phyloP scores from a whole-genome alignment of 2,113 vertebrate species.

The Gopherus evgoodei region DNA sequence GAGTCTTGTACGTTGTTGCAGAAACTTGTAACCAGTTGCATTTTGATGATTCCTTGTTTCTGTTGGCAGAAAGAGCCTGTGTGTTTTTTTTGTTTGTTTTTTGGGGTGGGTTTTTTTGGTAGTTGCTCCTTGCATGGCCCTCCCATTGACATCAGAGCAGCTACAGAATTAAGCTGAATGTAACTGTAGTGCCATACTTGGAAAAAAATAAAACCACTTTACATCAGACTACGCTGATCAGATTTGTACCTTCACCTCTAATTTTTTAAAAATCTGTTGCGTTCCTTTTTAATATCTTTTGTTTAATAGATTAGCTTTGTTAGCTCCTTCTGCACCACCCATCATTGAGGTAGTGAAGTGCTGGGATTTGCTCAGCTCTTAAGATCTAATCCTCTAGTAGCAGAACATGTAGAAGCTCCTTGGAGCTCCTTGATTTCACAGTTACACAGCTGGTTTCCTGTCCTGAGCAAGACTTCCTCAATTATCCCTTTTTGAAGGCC shows the following conservation, averaged over 20 bases:
- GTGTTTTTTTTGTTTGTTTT: not conserved
- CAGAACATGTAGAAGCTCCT: not conserved
- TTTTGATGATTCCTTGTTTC: conserved; percentile 75
- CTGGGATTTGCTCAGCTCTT: not conserved
- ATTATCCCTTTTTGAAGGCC: accelerated
- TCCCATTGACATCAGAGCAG: not conserved
- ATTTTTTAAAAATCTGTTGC: not conserved
- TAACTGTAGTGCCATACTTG: accelerated
- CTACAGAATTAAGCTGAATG: not conserved
- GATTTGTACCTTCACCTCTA: accelerated
- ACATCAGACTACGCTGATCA: not conserved
- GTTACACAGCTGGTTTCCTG: not conserved
- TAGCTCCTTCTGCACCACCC: not conserved
- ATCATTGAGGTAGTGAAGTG: not conserved
- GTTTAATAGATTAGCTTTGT: not conserved
- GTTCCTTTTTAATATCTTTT: accelerated
- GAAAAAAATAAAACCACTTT: not conserved
- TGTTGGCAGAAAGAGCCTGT: conserved; percentile 69
- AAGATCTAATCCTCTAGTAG: not conserved
- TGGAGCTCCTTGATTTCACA: no score
- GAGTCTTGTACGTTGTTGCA: conserved; percentile 77
- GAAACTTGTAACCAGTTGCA: conserved; percentile 73
- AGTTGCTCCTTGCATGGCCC: not conserved
- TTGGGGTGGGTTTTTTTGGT: not conserved
- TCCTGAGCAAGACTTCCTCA: not conserved